Percentiles rank a stretch among this genome's conserved stretches.
Conservation (phyloP, 2,888 invertebrate species). For the Liodrosophila aerea region DNA sequence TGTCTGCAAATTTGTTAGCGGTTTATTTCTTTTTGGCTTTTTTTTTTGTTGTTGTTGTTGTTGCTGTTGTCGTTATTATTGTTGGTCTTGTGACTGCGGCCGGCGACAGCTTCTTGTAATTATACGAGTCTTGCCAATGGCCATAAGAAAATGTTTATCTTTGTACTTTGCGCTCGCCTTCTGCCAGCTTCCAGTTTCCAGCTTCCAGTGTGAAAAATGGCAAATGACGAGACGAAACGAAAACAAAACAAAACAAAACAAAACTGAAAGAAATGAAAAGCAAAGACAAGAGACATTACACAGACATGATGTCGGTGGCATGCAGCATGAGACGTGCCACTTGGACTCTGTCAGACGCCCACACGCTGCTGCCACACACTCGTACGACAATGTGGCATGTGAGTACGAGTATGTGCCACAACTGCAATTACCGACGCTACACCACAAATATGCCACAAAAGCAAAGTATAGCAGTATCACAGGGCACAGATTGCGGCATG, state of each 20-base stretch:
- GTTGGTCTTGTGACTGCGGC: slow-evolving; percentile 11
- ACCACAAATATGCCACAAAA: slow-evolving; percentile 18
- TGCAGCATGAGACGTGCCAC: slow-evolving; percentile 32
- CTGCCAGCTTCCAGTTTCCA: slow-evolving; percentile 33
- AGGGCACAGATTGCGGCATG: slow-evolving; percentile 39
- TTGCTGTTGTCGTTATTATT: slow-evolving; percentile 6
- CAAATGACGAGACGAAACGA: slow-evolving; percentile 47
- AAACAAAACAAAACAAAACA: slow-evolving; percentile 26
- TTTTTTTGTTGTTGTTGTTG: slow-evolving; percentile 3
- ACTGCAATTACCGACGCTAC: slow-evolving; percentile 6
- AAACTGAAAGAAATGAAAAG: not conserved
- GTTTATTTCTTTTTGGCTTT: slow-evolving; percentile 30
- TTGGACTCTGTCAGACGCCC: slow-evolving; percentile 40
- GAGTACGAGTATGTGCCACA: slow-evolving; percentile 1
- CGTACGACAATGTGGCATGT: not conserved
- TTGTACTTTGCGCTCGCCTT: slow-evolving; percentile 48
- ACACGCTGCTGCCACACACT: slow-evolving; percentile 13
- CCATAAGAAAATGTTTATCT: slow-evolving; percentile 60
- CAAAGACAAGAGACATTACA: slow-evolving; percentile 3
- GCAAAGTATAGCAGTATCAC: slow-evolving; percentile 29
- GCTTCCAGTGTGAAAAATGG: slow-evolving; percentile 49
- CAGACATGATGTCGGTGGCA: not conserved
- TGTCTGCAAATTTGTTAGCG: slow-evolving; percentile 67
- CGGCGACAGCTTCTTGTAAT: slow-evolving; percentile 67
- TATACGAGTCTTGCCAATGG: slow-evolving; percentile 52